Evolutionary conservation across 2,797 vertebrate genomes (phyloP), one percentile per base, ranked within the genome.

Genomic region (Periparus ater): DNA sequence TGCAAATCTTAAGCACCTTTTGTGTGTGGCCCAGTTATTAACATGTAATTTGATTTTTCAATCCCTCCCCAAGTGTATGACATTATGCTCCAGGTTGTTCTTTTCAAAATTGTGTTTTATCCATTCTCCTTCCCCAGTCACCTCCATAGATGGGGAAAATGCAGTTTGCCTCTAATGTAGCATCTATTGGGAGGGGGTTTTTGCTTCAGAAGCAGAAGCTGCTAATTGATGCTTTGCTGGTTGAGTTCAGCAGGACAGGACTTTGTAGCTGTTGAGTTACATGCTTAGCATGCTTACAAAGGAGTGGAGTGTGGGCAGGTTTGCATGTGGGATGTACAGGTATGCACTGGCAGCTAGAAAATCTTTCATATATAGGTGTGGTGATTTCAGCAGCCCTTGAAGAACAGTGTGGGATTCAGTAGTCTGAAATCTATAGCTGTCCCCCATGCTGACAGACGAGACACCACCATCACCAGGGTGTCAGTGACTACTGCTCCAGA

Each of bases 341-440:
- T 65, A 5, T 34, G 29, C 15, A 21, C 20, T 25, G 22, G 29
- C 13, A 80, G 50, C 55, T 45, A n/a, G 73, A 63, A 85, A 84
- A 42, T 21, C 21, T 19, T 71, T 77, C 29, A 5, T 5, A 6
- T 18, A 12, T 0, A 32, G 13, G 45, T 72, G 30, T 0, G 61
- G 20, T 5, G 30, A 50, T 38, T 82, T 80, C 65, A 72, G 25
- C 4, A 8, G n/a, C 18, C 36, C 71, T 76, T 25, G 51, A 58
- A 80, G 55, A 92, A 9, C 5, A 29, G 26, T 7, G 48, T 68
- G 38, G 14, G 10, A 32, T 87, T 60, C 63, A 60, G 40, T 4
- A 72, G n/a, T n/a, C 13, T 70, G 48, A 85, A 85, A 63, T 55
- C 8, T 42, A 48, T 6, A 74, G 65, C 10, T 45, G 32, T 71